Base-by-base conservation (phyloP, 2,113 vertebrate species). In the Sapajus apella region DNA sequence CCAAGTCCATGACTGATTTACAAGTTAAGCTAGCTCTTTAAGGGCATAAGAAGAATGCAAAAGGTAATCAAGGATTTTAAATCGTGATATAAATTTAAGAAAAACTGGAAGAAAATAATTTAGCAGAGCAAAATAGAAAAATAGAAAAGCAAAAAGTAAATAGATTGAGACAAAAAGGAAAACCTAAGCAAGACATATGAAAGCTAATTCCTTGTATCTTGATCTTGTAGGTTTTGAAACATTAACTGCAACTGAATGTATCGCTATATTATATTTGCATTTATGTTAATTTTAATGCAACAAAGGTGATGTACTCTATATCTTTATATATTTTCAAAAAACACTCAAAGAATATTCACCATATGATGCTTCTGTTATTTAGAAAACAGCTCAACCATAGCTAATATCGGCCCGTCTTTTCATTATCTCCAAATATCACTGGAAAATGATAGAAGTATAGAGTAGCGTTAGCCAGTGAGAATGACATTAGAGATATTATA, bases 21-120 rank as follows among this genome's bases (percentile, higher is more conserved):
- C 80, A 96, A 87, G 79, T 91, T 96, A 96, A 96, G 30, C 18
- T 61, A 90, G 20, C 6, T 72, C 94, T 61, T 79, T 96, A 83
- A 75, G 73, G 68, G 88, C 13, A 27, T 43, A 77, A 58, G 18
- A 77, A 86, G 45, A 96, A 92, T 2, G 32, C 37, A 82, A 85
- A 90, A 85, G 35, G 66, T 85, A 82, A 35, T 58, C 52, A 61
- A 77, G 30, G 5, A 82, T 73, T 88, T 91, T 72, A 94, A 87
- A 81, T 85, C 70, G 76, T 85, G 80, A 32, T 56, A 90, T 50
- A 64, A 94, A 96, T 11, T 68, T 61, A 68, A 90, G 66, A 61
- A 76, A 66, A 85, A 25, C 32, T 58, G 20, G 5, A 81, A 97
- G 72, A 90, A 88, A 52, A 85, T 52, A 47, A 30, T 72, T 95